Conservation (phyloP, 2,888 invertebrate species). For the Spodoptera littoralis region DNA sequence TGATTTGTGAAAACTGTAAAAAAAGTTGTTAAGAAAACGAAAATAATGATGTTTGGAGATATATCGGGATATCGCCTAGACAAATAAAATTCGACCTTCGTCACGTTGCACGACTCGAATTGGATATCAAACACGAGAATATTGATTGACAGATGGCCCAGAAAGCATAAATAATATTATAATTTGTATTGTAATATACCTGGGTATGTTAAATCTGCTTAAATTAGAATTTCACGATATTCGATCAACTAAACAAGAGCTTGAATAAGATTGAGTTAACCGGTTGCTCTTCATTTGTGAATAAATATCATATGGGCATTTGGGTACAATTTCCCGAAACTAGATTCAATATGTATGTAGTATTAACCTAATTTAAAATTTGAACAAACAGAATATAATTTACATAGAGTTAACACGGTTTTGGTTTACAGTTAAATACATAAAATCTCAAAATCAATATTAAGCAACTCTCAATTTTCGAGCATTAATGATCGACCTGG, state of each 20-base stretch:
- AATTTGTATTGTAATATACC: too few relatives aligned
- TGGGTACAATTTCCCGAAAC: too few relatives aligned
- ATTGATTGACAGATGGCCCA: slow-evolving; percentile 40
- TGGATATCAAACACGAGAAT: slow-evolving; percentile 21
- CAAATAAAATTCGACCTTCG: slow-evolving; percentile 37
- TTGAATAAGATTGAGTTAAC: too few relatives aligned
- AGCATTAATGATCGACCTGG: background rate
- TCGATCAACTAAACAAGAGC: too few relatives aligned
- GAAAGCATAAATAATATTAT: slow-evolving; percentile 14
- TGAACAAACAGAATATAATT: background rate
- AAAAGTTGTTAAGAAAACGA: slow-evolving; percentile 13
- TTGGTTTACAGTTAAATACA: slow-evolving; percentile 1
- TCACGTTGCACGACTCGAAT: slow-evolving; percentile 19
- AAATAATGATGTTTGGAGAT: slow-evolving; percentile 36
- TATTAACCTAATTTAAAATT: background rate
- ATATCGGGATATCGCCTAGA: slow-evolving; percentile 41
- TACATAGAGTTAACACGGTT: background rate
- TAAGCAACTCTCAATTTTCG: background rate
- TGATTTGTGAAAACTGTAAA: slow-evolving; percentile 6
- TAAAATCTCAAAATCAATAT: background rate
- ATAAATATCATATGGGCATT: too few relatives aligned
- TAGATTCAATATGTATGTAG: too few relatives aligned
- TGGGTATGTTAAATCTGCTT: too few relatives aligned
- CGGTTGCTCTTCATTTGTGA: too few relatives aligned
- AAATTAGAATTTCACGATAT: too few relatives aligned